A percentile compares a stretch with the other conserved stretches of the same genome.
Conservation (phyloP, 2,888 invertebrate species). For the Drepanosiphum platanoidis region DNA sequence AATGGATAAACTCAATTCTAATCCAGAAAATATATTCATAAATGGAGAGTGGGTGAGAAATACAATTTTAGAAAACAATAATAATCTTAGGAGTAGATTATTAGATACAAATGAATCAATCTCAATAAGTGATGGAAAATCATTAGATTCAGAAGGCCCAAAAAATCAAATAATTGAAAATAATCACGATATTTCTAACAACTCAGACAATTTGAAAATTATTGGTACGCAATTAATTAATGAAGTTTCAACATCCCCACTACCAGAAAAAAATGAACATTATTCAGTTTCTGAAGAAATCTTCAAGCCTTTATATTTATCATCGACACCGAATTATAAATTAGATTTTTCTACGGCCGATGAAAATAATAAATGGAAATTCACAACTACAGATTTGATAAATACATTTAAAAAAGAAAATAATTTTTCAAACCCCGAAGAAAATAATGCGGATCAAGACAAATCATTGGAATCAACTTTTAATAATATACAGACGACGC, state of each 20-base stretch:
- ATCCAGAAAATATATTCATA: constrained; percentile 24
- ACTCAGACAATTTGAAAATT: neutral
- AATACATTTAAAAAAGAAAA: neutral
- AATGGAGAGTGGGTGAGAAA: constrained; percentile 40
- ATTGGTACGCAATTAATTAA: neutral
- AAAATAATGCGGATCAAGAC: neutral
- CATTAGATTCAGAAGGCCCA: neutral
- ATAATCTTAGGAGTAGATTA: neutral
- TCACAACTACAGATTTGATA: neutral
- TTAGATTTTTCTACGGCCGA: neutral
- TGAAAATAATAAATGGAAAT: neutral
- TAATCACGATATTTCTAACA: neutral
- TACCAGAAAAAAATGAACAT: neutral
- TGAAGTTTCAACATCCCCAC: constrained; percentile 1
- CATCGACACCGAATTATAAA: neutral
- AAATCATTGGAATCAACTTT: neutral
- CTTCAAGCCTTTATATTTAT: neutral
- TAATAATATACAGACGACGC: neutral
- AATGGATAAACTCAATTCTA: constrained; percentile 23
- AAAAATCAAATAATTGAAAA: neutral
- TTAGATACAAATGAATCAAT: constrained; percentile 3
- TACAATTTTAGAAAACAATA: constrained; percentile 1
- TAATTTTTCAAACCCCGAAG: neutral
- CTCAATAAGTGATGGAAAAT: neutral
- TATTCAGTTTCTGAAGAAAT: neutral